phyloP scores from a whole-genome alignment of 2,888 invertebrate species.

The Chamaedrilus cognettii region DNA sequence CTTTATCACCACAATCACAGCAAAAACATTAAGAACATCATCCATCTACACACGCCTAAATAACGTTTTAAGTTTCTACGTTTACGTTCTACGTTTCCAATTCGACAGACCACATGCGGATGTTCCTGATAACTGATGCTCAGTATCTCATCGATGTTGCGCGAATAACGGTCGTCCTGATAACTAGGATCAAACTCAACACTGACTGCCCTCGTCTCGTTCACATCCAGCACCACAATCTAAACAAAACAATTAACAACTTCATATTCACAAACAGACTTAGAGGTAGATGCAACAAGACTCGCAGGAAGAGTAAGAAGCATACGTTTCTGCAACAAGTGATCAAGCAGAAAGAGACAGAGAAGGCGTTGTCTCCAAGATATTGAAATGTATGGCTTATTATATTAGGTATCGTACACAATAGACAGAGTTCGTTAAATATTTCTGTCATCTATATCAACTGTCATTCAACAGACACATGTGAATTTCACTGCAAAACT shows the following conservation, averaged over 20 bases:
- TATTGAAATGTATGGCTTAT: neutral
- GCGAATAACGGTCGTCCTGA: slow-evolving; percentile 55
- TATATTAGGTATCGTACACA: no score
- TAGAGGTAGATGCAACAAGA: neutral
- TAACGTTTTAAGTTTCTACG: no score
- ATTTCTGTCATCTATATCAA: no score
- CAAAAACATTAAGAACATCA: no score
- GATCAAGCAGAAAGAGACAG: neutral
- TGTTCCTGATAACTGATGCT: slow-evolving; percentile 57
- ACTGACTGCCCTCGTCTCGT: slow-evolving; percentile 46
- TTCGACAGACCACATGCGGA: slow-evolving; percentile 55
- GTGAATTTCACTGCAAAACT: no score
- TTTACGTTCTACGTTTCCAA: neutral
- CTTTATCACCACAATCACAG: no score
- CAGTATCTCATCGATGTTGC: slow-evolving; percentile 54
- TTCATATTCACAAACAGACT: slow-evolving; percentile 9
- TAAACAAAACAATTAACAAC: slow-evolving; percentile 35
- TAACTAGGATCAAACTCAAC: slow-evolving; percentile 57
- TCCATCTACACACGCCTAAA: no score
- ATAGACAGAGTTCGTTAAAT: no score
- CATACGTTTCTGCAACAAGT: no score
- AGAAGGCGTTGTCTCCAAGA: neutral
- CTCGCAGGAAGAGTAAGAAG: slow-evolving; percentile 1
- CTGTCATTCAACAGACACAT: no score
- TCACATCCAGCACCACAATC: slow-evolving; percentile 49